Percentiles rank a stretch among this genome's conserved stretches.
Conservation (phyloP, 2,797 vertebrate genomes). For the Moxostoma hubbsi region DNA sequence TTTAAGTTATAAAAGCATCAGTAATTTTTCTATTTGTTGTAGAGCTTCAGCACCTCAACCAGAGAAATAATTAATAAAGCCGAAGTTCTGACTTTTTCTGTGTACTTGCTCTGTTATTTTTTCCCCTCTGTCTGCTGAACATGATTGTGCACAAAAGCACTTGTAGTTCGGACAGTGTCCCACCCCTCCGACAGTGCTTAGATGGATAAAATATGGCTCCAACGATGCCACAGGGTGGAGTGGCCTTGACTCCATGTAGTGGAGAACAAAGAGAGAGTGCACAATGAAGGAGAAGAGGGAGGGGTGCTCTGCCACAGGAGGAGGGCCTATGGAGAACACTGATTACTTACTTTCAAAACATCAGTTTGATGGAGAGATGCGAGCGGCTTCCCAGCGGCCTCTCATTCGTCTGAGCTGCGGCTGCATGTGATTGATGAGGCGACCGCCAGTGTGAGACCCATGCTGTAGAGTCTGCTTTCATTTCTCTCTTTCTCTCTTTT, state of each 20-base stretch:
- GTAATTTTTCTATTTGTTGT: neutral
- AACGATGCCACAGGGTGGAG: conserved; percentile 40
- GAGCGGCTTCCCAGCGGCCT: conserved; percentile 61
- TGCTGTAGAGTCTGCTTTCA: conserved; percentile 29
- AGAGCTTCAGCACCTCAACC: neutral
- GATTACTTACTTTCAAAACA: conserved; percentile 73
- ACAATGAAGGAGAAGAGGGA: conserved; percentile 20
- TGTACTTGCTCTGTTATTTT: conserved; percentile 13
- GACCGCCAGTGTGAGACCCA: conserved; percentile 46
- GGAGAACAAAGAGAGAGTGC: conserved; percentile 36
- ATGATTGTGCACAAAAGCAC: conserved; percentile 22
- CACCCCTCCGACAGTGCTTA: conserved; percentile 30
- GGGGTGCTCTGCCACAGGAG: conserved; percentile 51
- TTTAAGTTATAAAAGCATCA: neutral
- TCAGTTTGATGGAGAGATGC: conserved; percentile 69
- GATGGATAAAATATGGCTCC: conserved; percentile 52
- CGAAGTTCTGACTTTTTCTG: neutral
- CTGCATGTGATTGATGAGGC: conserved; percentile 62
- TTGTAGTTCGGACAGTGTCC: conserved; percentile 30
- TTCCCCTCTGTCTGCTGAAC: neutral
- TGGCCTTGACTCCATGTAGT: conserved; percentile 52
- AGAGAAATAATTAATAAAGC: conserved; percentile 23
- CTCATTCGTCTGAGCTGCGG: conserved; percentile 59
- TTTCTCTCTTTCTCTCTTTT: conserved; percentile 40
- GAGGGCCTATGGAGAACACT: conserved; percentile 69